These are phyloP conservation scores for Reinhardtius hippoglossoides DNA, from an alignment of 2,113 vertebrate genomes.

Conservation along the genomic window DNA sequence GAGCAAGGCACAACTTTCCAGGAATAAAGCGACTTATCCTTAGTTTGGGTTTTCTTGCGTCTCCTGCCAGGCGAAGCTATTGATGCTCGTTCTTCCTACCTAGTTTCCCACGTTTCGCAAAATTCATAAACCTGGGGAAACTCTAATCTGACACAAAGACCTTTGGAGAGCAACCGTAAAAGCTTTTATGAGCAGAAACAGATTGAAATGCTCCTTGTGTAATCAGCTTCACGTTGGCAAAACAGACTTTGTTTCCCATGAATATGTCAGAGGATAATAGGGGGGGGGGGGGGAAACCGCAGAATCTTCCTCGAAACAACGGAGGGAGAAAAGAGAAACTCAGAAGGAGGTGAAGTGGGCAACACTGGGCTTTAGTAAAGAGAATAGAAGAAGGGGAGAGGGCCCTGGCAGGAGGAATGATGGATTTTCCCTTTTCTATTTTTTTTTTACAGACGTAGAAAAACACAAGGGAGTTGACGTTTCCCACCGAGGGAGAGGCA, in stretches of 20 bases:
- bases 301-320: conserved; percentile 2
- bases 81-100: background rate
- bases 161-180: background rate
- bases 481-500: conserved; percentile 50
- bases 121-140: background rate
- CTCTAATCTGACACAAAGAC: conserved; percentile 5
- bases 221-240: conserved; percentile 16
- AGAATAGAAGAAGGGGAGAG: conserved; percentile 6
- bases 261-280: background rate
- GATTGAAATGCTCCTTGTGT: background rate
- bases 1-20: conserved; percentile 43
- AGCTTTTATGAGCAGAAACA: conserved; percentile 18
- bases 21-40: background rate
- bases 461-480: conserved; percentile 42
- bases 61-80: no score
- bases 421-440: conserved; percentile 6
- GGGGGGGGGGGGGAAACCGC: background rate
- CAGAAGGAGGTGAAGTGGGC: conserved; percentile 19
- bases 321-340: background rate
- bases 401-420: conserved; percentile 20
- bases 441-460: conserved; percentile 38
- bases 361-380: conserved; percentile 10
- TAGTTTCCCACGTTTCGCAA: background rate
- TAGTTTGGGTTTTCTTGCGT: background rate
- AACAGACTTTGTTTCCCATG: conserved; percentile 17